A percentile compares a stretch with the other conserved stretches of the same genome.
These are phyloP conservation scores for Ophion obscuratus DNA, from an alignment of 2,888 invertebrate species.

Conservation along the genomic window DNA sequence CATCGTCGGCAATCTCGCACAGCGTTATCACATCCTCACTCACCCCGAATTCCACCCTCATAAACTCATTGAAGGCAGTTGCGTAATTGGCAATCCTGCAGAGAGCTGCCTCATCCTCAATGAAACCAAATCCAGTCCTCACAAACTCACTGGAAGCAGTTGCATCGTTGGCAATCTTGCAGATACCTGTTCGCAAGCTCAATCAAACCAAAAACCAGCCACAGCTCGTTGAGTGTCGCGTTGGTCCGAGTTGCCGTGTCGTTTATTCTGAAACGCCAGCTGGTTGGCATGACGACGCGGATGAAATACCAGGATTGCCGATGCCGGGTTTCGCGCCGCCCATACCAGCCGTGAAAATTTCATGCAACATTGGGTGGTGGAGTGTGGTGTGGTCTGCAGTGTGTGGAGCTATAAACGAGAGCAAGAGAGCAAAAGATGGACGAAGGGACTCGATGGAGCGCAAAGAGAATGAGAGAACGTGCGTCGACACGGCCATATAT, in stretches of 20 bases:
- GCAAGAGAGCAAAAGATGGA: constrained; percentile 44
- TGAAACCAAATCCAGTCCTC: too few relatives aligned
- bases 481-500: constrained; percentile 49
- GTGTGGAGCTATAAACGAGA: constrained; percentile 47
- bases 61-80: too few relatives aligned
- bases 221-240: too few relatives aligned
- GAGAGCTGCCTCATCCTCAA: too few relatives aligned
- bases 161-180: too few relatives aligned
- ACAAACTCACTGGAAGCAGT: too few relatives aligned
- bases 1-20: too few relatives aligned
- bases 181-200: neutral
- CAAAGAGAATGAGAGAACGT: constrained; percentile 46
- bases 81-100: too few relatives aligned
- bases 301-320: constrained; percentile 27
- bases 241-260: neutral
- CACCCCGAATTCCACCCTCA: too few relatives aligned
- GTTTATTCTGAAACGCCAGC: constrained; percentile 17
- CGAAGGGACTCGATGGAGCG: constrained; percentile 5
- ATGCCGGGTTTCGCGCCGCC: constrained; percentile 3
- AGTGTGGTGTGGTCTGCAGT: neutral
- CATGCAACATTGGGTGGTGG: constrained; percentile 36
- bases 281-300: constrained; percentile 20
- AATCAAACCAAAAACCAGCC: constrained; percentile 12
- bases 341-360: constrained; percentile 61
- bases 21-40: too few relatives aligned